Conservation (phyloP, 2,797 vertebrate genomes). For the Hippoglossus hippoglossus region DNA sequence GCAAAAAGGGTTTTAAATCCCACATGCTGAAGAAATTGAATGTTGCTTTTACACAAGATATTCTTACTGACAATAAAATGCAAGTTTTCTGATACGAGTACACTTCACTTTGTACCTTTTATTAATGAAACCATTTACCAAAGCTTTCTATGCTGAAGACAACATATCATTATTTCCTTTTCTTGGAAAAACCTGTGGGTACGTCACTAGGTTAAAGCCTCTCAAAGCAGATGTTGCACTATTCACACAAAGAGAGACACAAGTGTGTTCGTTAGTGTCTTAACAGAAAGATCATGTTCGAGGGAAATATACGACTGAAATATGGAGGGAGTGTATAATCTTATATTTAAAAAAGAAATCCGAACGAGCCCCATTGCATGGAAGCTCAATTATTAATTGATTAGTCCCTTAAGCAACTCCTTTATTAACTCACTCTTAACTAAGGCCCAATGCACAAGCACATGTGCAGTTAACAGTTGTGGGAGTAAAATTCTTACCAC, state of each 20-base stretch:
- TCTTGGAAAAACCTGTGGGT: background rate
- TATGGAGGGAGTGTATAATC: background rate
- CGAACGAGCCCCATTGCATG: background rate
- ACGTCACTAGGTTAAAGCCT: too few relatives aligned
- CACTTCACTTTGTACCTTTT: too few relatives aligned
- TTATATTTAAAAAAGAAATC: background rate
- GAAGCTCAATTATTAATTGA: background rate
- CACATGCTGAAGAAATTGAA: background rate
- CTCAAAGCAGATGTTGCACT: constrained; percentile 1
- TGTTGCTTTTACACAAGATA: background rate
- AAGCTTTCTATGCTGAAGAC: background rate
- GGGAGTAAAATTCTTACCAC: too few relatives aligned
- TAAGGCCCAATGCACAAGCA: too few relatives aligned
- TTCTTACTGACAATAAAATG: background rate
- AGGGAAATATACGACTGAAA: too few relatives aligned
- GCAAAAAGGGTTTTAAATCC: background rate
- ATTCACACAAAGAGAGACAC: constrained; percentile 16
- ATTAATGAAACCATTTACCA: too few relatives aligned
- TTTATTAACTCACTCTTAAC: background rate
- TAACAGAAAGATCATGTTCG: background rate
- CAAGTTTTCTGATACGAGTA: background rate
- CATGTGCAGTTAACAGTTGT: too few relatives aligned
- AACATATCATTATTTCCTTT: background rate
- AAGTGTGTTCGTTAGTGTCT: background rate
- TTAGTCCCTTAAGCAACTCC: background rate